Conservation (phyloP, 2,888 invertebrate species). For the Phyllotreta cruciferae region DNA sequence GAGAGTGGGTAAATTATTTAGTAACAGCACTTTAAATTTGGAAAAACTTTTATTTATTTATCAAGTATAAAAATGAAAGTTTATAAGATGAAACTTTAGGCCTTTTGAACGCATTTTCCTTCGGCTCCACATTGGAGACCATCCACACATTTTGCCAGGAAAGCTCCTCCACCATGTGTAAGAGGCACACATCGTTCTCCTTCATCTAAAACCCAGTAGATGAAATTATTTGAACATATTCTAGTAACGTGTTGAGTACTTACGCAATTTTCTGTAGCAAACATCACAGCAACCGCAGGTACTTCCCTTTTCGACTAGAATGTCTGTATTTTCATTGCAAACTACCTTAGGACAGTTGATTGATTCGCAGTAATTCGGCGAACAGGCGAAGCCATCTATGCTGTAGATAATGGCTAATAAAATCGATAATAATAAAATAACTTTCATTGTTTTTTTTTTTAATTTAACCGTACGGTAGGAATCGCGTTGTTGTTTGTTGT, state of each 20-base stretch:
- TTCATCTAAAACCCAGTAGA: constrained; percentile 22
- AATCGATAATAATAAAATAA: not conserved
- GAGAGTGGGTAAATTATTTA: no score
- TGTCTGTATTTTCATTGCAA: constrained; percentile 19
- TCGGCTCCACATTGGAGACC: constrained; percentile 11
- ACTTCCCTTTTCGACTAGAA: constrained; percentile 27
- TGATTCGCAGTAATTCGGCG: constrained; percentile 4
- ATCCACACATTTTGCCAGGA: constrained; percentile 19
- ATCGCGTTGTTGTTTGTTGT: no score
- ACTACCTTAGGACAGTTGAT: constrained; percentile 12
- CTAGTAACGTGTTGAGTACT: constrained; percentile 12
- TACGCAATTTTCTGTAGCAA: constrained; percentile 32
- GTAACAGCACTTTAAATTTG: no score
- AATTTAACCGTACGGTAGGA: no score
- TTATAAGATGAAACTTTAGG: no score
- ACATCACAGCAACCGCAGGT: constrained; percentile 30
- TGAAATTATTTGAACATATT: not conserved
- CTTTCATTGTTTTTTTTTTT: not conserved
- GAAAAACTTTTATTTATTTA: no score
- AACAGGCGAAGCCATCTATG: constrained; percentile 14
- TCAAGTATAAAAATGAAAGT: no score
- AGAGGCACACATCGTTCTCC: constrained; percentile 12
- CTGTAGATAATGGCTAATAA: not conserved
- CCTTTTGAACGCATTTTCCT: not conserved
- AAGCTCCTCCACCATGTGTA: constrained; percentile 9